phyloP scores from a whole-genome alignment of 2,113 vertebrate species.

The Barnardius zonarius region DNA sequence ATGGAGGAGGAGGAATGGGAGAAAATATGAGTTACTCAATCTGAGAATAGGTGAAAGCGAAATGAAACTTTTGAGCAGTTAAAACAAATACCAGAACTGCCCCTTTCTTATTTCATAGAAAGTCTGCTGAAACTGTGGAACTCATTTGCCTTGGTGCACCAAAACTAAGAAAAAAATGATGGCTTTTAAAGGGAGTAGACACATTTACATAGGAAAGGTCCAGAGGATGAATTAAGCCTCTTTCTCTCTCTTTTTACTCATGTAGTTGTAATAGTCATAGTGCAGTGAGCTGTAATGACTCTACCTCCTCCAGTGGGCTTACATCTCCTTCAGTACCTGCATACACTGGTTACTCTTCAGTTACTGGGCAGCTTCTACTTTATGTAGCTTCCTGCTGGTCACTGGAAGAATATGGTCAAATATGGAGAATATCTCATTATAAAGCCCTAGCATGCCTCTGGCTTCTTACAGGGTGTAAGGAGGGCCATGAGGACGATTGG shows the following conservation, averaged over 20 bases:
- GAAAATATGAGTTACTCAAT: background rate
- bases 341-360: background rate
- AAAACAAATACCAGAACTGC: background rate
- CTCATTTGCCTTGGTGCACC: background rate
- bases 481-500: background rate
- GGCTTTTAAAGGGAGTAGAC: background rate
- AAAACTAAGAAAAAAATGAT: background rate
- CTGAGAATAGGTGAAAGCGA: background rate
- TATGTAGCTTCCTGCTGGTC: background rate
- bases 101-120: background rate
- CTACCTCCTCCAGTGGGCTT: background rate
- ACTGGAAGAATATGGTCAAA: background rate
- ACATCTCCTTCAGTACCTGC: background rate
- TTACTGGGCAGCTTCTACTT: background rate
- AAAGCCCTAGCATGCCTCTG: background rate
- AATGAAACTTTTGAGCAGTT: background rate
- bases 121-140: background rate
- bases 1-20: slow-evolving; percentile 4
- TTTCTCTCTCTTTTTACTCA: background rate
- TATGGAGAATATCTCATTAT: background rate
- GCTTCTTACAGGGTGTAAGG: background rate
- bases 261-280: background rate
- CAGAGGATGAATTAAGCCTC: background rate
- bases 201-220: background rate
- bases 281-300: background rate